These are phyloP conservation scores for Eledone cirrhosa DNA, from an alignment of 2,888 invertebrate species.

Conservation along the genomic window DNA sequence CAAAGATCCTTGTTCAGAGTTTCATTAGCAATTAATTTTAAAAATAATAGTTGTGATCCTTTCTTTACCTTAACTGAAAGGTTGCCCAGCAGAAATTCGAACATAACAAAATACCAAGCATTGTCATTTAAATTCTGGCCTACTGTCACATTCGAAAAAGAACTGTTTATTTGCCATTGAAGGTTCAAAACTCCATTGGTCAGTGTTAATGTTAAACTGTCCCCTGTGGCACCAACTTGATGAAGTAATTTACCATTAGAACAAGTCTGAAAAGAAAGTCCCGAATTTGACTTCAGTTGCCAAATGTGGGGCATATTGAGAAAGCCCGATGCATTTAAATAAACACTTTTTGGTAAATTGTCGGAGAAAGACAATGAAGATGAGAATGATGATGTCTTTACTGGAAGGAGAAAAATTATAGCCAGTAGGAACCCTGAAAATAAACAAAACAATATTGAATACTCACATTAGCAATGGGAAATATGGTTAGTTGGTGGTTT, in stretches of 20 bases:
- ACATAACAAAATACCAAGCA: constrained; percentile 41
- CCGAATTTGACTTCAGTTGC: constrained; percentile 33
- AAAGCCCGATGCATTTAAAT: background rate
- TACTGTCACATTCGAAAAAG: constrained; percentile 32
- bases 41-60: constrained; percentile 33
- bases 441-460: background rate
- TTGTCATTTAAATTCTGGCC: constrained; percentile 41
- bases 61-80: constrained; percentile 39
- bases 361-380: background rate
- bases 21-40: constrained; percentile 42
- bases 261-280: constrained; percentile 46
- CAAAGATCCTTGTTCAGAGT: constrained; percentile 41
- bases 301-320: constrained; percentile 8
- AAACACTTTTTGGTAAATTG: background rate
- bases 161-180: constrained; percentile 36
- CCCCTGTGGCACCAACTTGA: constrained; percentile 40
- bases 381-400: background rate
- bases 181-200: constrained; percentile 41
- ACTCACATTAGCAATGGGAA: too few species aligned
- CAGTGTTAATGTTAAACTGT: constrained; percentile 40
- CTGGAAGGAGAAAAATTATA: background rate
- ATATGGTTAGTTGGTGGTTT: too few species aligned
- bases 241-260: constrained; percentile 42
- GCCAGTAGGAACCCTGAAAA: background rate
- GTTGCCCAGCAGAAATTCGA: constrained; percentile 38